These are phyloP conservation scores for Percina caprodes DNA, from an alignment of 2,113 vertebrate genomes.

Conservation along the genomic window DNA sequence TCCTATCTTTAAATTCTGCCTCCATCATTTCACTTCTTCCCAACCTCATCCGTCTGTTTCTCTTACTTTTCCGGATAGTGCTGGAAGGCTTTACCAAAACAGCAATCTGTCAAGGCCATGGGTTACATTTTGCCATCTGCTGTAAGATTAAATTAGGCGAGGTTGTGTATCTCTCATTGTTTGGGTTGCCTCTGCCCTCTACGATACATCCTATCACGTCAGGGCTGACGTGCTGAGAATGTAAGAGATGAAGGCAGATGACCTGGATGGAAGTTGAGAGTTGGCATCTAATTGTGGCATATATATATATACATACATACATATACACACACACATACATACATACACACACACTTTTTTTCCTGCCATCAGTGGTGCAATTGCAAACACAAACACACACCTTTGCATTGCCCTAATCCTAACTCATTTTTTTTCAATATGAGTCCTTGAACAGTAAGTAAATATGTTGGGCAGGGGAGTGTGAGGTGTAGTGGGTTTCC, in stretches of 20 bases:
- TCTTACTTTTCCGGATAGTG: constrained; percentile 53
- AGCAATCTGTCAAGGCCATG: constrained; percentile 85
- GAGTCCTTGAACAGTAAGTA: constrained; percentile 31
- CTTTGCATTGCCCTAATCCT: not conserved
- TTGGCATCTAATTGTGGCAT: constrained; percentile 54
- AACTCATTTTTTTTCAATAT: constrained; percentile 36
- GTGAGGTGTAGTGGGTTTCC: constrained; percentile 32
- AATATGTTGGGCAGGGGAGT: constrained; percentile 28
- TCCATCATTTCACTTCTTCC: constrained; percentile 41
- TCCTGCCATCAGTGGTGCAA: not conserved
- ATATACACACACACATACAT: too few relatives aligned
- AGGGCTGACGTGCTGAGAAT: constrained; percentile 45
- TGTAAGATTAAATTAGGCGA: constrained; percentile 78
- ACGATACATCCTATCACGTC: constrained; percentile 62
- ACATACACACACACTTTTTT: too few relatives aligned
- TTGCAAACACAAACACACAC: constrained; percentile 24
- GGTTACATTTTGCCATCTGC: constrained; percentile 84
- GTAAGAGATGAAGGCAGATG: constrained; percentile 45
- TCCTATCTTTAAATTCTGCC: constrained; percentile 44
- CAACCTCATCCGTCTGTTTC: constrained; percentile 54
- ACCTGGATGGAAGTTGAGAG: constrained; percentile 64
- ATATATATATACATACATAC: too few relatives aligned
- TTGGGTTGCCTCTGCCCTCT: constrained; percentile 70
- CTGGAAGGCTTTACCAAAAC: constrained; percentile 81
- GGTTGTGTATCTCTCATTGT: constrained; percentile 77